Conservation (phyloP, 2,797 vertebrate genomes). For the Iguana delicatissima region DNA sequence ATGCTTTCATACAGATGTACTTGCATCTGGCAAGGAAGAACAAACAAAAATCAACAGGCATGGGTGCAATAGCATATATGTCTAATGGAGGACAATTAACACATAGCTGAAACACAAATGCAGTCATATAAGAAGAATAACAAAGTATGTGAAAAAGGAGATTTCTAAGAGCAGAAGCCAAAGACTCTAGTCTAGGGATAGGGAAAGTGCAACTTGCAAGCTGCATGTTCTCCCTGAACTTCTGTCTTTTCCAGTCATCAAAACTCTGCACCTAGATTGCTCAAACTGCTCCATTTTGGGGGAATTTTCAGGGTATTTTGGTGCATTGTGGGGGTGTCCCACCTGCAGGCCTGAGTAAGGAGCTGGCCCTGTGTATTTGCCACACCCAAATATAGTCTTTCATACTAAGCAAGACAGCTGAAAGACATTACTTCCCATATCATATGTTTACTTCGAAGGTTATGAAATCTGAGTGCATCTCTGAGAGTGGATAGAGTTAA, state of each 20-base stretch:
- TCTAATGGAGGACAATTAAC: background rate
- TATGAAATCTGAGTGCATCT: background rate
- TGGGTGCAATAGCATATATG: background rate
- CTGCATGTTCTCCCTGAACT: too few species aligned
- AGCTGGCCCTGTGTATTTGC: too few species aligned
- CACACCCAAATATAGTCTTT: background rate
- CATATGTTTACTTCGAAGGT: background rate
- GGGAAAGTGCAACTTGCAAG: too few species aligned
- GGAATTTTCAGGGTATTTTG: too few species aligned
- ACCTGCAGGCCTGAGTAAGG: too few species aligned
- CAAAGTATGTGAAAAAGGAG: background rate
- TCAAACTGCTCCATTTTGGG: too few species aligned
- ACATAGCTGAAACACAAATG: too few species aligned
- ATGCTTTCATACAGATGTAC: constrained; percentile 81
- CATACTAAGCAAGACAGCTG: background rate
- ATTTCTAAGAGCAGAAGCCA: background rate
- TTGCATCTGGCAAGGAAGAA: constrained; percentile 80
- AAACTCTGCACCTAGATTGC: too few species aligned
- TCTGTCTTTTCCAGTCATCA: too few species aligned
- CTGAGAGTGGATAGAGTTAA: background rate
- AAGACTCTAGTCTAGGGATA: too few species aligned
- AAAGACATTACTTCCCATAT: background rate
- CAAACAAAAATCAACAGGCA: background rate
- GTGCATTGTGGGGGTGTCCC: too few species aligned
- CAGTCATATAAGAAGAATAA: too few species aligned